Percentiles rank a stretch among this genome's conserved stretches.
Evolutionary conservation across 2,888 invertebrate species (phyloP).

Genomic region (Drosophila emarginata): DNA sequence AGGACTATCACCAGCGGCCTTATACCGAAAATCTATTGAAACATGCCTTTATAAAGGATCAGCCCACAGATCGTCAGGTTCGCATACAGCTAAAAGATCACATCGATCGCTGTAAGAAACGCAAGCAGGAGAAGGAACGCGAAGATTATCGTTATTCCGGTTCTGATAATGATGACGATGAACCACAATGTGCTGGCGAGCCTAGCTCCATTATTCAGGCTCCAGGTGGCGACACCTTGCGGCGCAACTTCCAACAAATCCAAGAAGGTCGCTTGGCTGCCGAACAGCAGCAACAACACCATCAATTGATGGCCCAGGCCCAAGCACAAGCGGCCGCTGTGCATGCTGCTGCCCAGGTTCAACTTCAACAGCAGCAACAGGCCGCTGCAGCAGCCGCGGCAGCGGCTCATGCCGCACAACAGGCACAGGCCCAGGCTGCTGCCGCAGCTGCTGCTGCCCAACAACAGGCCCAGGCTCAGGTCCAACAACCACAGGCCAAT

Average conservation of each 20-base stretch:
- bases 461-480: conserved; percentile 64
- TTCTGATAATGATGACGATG: conserved; percentile 98
- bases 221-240: conserved; percentile 95
- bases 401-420: conserved; percentile 76
- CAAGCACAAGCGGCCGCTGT: conserved; percentile 71
- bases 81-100: conserved; percentile 99
- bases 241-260: conserved; percentile 98
- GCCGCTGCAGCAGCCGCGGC: conserved; percentile 83
- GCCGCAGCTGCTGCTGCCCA: conserved; percentile 83
- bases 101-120: conserved; percentile 98
- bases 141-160: conserved; percentile 95
- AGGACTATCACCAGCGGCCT: conserved; percentile 99
- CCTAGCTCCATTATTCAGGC: conserved; percentile 95
- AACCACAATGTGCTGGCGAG: conserved; percentile 94
- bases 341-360: conserved; percentile 73
- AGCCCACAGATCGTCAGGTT: conserved; percentile 98
- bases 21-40: conserved; percentile 98
- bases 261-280: conserved; percentile 90
- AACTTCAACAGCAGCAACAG: conserved; percentile 82
- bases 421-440: conserved; percentile 59
- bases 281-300: conserved; percentile 84
- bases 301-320: conserved; percentile 69
- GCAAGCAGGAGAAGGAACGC: conserved; percentile 93
- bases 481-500: conserved; percentile 85
- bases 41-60: conserved; percentile 98